A percentile compares a stretch with the other conserved stretches of the same genome.
Evolutionary conservation across 2,797 vertebrate species (phyloP).

Genomic region (Alca torda): DNA sequence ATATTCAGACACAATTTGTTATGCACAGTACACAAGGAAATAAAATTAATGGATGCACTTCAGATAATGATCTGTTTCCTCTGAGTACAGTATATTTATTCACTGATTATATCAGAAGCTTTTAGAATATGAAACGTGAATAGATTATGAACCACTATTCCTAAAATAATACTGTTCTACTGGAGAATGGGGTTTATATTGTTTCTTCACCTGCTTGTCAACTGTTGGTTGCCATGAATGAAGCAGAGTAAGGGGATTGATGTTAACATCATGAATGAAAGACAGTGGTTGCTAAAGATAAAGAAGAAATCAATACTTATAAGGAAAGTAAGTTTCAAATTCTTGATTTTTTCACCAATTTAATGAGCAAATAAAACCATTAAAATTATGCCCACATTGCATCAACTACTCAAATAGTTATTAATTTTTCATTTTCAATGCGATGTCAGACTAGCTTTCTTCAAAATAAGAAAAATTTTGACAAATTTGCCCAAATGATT

Average conservation of each 20-base stretch:
- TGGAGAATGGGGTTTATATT: conserved; percentile 25
- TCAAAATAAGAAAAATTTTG: background rate
- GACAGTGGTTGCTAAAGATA: background rate
- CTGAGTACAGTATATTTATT: conserved; percentile 69
- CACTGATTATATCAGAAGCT: conserved; percentile 63
- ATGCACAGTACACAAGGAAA: conserved; percentile 67
- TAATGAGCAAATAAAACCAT: background rate
- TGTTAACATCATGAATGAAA: background rate
- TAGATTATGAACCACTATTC: conserved; percentile 61
- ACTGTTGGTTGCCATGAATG: background rate
- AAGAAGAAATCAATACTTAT: background rate
- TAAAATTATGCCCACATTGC: background rate
- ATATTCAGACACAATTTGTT: conserved; percentile 69
- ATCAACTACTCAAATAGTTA: background rate
- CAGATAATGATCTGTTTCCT: conserved; percentile 77
- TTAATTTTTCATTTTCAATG: background rate
- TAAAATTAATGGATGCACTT: conserved; percentile 78
- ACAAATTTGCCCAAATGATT: background rate
- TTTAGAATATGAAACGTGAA: conserved; percentile 69
- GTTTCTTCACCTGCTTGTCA: conserved; percentile 13
- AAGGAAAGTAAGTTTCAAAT: background rate
- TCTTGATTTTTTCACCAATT: background rate
- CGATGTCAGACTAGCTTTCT: background rate
- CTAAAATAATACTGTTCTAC: conserved; percentile 53
- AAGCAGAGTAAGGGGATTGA: background rate